These are phyloP conservation scores for Atta colombica DNA, from an alignment of 1,140 invertebrate genomes.

Conservation along the genomic window DNA sequence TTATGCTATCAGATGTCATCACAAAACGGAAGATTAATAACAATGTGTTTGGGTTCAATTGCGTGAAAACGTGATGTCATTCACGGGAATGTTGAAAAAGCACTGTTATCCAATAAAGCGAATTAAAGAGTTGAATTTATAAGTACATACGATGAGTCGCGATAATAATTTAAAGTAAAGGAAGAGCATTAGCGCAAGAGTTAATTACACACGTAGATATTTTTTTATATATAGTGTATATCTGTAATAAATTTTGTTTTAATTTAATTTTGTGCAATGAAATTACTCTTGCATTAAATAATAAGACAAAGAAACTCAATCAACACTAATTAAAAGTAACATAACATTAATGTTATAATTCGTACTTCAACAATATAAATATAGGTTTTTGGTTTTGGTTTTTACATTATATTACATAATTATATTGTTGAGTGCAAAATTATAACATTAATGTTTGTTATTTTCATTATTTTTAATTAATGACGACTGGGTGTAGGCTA, in stretches of 20 bases:
- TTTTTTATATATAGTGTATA: background rate
- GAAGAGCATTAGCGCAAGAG: background rate
- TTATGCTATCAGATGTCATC: slow-evolving; percentile 35
- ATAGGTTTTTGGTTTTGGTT: too few species aligned
- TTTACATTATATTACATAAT: too few species aligned
- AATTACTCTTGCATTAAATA: background rate
- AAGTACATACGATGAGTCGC: background rate
- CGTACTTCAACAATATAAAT: too few species aligned
- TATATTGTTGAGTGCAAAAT: too few species aligned
- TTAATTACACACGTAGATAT: background rate
- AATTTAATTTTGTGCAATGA: background rate
- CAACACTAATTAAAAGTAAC: too few species aligned
- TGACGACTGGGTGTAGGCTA: background rate
- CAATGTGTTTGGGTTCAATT: slow-evolving; percentile 42
- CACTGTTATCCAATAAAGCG: slow-evolving; percentile 41
- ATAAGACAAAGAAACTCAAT: background rate
- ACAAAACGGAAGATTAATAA: slow-evolving; percentile 37
- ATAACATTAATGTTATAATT: too few species aligned
- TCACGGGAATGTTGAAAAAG: slow-evolving; percentile 25
- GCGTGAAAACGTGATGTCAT: slow-evolving; percentile 53
- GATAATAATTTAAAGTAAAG: background rate
- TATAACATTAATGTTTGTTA: too few species aligned
- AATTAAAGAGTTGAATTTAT: slow-evolving; percentile 26
- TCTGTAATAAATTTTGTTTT: slow-evolving; percentile 4
- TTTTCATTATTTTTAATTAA: too few species aligned